Evolutionary conservation across 30 jellyfish, hydroid and myxozoan genomes (phyloP).

Genomic region (Aurelia aurita complex sp. Pacific): DNA sequence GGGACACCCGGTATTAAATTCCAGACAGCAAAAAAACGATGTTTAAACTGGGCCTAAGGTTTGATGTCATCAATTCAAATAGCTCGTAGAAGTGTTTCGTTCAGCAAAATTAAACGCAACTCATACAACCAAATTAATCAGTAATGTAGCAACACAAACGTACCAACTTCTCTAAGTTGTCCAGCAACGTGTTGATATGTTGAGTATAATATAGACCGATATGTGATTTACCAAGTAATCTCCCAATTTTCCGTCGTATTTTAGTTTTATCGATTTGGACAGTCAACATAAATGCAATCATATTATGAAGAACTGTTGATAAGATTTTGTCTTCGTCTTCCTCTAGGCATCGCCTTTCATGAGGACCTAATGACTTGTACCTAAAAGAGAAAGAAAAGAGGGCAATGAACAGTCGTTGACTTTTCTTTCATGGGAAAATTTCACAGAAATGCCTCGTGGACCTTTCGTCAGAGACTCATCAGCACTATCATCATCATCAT

Average conservation of each 20-base stretch:
- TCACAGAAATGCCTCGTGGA: too few species aligned
- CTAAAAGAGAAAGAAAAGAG: constrained; percentile 18
- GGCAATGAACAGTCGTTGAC: too few species aligned
- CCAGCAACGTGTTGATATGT: constrained; percentile 72
- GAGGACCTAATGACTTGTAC: constrained; percentile 69
- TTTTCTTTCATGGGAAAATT: too few species aligned
- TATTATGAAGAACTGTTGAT: constrained; percentile 73
- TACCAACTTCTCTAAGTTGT: constrained; percentile 75
- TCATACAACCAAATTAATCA: neutral
- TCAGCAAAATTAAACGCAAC: too few species aligned
- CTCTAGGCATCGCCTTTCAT: constrained; percentile 75
- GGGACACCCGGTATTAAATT: too few species aligned
- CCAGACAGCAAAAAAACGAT: too few species aligned
- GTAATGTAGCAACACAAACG: neutral
- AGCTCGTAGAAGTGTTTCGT: too few species aligned
- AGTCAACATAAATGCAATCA: constrained; percentile 82
- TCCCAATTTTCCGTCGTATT: constrained; percentile 66
- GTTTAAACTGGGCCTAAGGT: too few species aligned
- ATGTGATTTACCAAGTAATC: constrained; percentile 87
- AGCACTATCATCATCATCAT: too few species aligned
- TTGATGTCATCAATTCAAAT: too few species aligned
- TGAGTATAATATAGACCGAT: constrained; percentile 83
- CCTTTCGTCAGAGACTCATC: too few species aligned
- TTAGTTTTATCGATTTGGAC: constrained; percentile 74
- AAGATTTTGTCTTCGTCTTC: constrained; percentile 91